Evolutionary conservation across 1,140 invertebrate species (phyloP).

Genomic region (Oncopeltus fasciatus): DNA sequence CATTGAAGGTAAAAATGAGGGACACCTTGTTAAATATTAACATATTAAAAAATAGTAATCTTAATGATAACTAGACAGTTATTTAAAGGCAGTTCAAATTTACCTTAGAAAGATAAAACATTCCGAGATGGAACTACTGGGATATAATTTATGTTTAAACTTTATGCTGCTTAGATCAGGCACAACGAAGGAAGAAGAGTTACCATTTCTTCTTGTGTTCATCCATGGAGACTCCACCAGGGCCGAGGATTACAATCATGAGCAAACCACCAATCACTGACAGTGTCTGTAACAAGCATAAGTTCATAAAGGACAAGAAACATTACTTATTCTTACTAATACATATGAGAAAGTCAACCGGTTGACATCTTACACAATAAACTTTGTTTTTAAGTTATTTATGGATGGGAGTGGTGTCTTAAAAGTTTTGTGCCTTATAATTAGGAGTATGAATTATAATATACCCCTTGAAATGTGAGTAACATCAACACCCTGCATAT

Average conservation of each 20-base stretch:
- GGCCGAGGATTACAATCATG: slow-evolving; percentile 95
- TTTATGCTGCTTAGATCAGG: no score
- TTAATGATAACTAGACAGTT: no score
- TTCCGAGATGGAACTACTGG: background rate
- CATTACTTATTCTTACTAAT: no score
- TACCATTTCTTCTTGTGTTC: slow-evolving; percentile 99
- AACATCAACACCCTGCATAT: background rate
- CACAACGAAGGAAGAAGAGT: background rate
- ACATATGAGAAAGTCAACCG: no score
- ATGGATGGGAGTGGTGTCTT: no score
- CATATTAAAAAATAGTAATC: no score
- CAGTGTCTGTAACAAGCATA: slow-evolving; percentile 60
- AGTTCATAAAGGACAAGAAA: background rate
- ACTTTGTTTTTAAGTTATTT: background rate
- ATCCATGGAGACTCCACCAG: slow-evolving; percentile 97
- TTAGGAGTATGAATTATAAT: background rate
- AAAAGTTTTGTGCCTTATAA: no score
- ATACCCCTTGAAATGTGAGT: background rate
- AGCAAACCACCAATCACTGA: slow-evolving; percentile 98
- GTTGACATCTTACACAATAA: background rate
- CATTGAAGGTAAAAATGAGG: no score
- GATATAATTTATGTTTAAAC: no score
- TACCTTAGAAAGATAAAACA: no score
- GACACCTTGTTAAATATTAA: no score
- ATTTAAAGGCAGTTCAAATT: no score